phyloP scores from a whole-genome alignment of 2,113 vertebrate genomes.

The Ahaetulla prasina region DNA sequence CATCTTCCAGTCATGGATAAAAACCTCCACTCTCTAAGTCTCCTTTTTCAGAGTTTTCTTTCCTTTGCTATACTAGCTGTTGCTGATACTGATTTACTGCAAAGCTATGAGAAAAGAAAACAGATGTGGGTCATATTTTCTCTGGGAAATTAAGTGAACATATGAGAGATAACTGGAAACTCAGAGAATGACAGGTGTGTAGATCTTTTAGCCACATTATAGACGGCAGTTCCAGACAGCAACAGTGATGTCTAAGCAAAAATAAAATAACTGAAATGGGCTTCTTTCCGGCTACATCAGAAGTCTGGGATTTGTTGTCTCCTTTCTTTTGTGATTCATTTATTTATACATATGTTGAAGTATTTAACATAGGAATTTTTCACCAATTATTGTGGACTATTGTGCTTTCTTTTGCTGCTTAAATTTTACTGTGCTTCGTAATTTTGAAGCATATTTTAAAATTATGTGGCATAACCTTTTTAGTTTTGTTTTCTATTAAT shows the following conservation, averaged over 20 bases:
- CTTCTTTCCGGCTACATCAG: neutral
- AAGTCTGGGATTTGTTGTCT: neutral
- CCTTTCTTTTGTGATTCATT: neutral
- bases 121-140: neutral
- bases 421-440: neutral
- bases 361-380: neutral
- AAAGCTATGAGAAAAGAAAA: neutral
- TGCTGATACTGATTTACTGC: neutral
- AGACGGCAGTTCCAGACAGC: neutral
- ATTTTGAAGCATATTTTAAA: neutral
- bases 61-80: neutral
- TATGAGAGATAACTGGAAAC: neutral
- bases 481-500: neutral
- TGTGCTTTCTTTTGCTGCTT: neutral
- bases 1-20: neutral
- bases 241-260: neutral
- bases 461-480: neutral
- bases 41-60: neutral
- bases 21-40: neutral
- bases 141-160: neutral
- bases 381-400: neutral
- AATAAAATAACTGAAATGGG: neutral
- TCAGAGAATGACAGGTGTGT: neutral
- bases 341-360: neutral
- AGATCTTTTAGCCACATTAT: neutral